These are phyloP conservation scores for Chrysotoxum bicinctum DNA, from an alignment of 2,888 invertebrate species.

Conservation along the genomic window DNA sequence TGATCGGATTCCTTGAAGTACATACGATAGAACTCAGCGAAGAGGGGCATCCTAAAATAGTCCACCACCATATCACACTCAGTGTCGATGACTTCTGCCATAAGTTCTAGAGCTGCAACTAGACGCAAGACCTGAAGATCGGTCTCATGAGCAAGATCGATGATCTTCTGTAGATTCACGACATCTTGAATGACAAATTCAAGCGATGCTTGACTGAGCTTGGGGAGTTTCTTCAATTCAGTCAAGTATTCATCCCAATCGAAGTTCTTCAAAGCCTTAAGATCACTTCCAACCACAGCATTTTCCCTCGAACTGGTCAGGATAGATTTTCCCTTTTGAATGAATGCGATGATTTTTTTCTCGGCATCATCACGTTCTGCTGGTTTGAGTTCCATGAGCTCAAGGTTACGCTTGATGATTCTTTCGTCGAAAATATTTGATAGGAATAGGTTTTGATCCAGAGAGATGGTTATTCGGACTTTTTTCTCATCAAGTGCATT, in stretches of 20 bases:
- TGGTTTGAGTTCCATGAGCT: conserved; percentile 37
- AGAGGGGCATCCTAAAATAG: conserved; percentile 55
- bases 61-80: conserved; percentile 61
- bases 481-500: conserved; percentile 50
- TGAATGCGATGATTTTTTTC: conserved; percentile 49
- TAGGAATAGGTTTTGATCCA: conserved; percentile 58
- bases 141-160: conserved; percentile 54
- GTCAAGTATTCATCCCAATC: conserved; percentile 62
- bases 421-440: conserved; percentile 47
- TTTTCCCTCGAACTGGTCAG: conserved; percentile 37
- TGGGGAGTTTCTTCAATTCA: conserved; percentile 53
- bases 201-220: conserved; percentile 24
- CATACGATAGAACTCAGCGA: conserved; percentile 63
- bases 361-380: conserved; percentile 39
- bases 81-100: conserved; percentile 57
- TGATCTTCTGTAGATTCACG: conserved; percentile 56
- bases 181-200: conserved; percentile 61
- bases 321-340: conserved; percentile 52
- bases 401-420: conserved; percentile 29
- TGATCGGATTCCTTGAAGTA: conserved; percentile 55
- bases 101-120: conserved; percentile 53
- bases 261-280: conserved; percentile 52
- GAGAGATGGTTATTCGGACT: conserved; percentile 36
- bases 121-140: conserved; percentile 46
- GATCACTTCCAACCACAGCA: conserved; percentile 31